Evolutionary conservation across 1,140 invertebrate species (phyloP), one percentile per base, ranked within the genome.

Genomic region (Acromyrmex heyeri): DNA sequence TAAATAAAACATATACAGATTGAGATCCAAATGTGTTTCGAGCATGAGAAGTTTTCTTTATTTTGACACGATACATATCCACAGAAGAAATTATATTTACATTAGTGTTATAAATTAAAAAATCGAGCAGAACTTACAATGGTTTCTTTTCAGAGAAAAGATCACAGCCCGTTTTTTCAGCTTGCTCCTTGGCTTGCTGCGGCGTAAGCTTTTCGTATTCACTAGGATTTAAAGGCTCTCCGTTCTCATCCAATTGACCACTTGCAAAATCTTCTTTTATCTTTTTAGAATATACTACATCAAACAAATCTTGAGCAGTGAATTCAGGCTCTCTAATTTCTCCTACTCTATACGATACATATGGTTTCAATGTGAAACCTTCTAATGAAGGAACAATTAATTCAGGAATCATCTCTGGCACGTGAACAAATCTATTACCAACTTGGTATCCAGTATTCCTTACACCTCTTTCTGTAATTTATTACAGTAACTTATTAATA

Each of bases 331-430:
- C 97, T 16, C 95, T 92, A 4, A 99, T 96, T 76, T 98, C 97
- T 12, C 96, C 95, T 0, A 96, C 96, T 94, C 96, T 96, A 91
- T 99, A 99, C 0, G 98, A 98, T 0, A 99, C 99, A 93, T 99
- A 99, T 0, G 99, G 98, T 94, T 99, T 99, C 34, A 99, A 95
- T 95, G 97, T 94, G 70, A 96, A 97, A 87, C 87, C 97, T 89
- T 96, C 97, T 5, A 99, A 95, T 93, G 99, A 97, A 1, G 99
- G 99, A 21, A 99, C 99, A 86, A 99, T 97, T 18, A 99, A 92
- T 93, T 99, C 97, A 14, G 99, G 98, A 87, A 99, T 97, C 97
- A 97, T 98, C 96, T 99, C 99, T n/a, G 97, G 97, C 21, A 99
- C 94, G 27, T 91, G 88, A 3, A 97, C 94, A 94, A 96, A 98